Conservation (phyloP, 2,797 vertebrate species). For the Gobionotothen gibberifrons region DNA sequence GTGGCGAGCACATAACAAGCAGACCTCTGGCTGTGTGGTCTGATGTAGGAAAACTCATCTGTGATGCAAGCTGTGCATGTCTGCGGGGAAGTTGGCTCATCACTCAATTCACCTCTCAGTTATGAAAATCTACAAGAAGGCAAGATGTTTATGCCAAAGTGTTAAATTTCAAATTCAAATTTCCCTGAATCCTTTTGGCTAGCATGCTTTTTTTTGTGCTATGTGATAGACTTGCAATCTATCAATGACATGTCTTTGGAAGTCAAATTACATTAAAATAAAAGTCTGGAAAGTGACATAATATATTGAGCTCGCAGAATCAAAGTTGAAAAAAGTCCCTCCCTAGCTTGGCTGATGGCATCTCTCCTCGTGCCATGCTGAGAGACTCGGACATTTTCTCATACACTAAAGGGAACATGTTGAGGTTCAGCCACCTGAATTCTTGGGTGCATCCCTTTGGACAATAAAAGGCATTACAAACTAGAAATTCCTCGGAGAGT, state of each 20-base stretch:
- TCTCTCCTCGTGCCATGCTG: not conserved
- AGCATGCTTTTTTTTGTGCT: not conserved
- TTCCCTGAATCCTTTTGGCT: not conserved
- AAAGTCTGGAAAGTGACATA: not conserved
- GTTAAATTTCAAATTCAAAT: not conserved
- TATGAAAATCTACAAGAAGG: slow-evolving; percentile 2
- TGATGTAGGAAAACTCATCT: slow-evolving; percentile 38
- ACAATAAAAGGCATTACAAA: slow-evolving; percentile 8
- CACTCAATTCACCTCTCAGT: slow-evolving; percentile 2
- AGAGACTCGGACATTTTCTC: not conserved
- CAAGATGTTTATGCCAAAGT: not conserved
- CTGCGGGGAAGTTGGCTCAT: slow-evolving; percentile 12
- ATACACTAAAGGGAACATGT: not conserved
- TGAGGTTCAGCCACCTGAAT: slow-evolving; percentile 11
- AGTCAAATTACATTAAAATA: not conserved
- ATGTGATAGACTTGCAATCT: not conserved
- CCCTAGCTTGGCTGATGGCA: not conserved
- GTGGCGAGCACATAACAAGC: slow-evolving; percentile 16
- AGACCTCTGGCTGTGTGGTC: slow-evolving; percentile 23
- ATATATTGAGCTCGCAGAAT: not conserved
- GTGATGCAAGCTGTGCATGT: slow-evolving; percentile 35
- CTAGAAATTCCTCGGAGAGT: slow-evolving; percentile 11
- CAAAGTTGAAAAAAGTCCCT: not conserved
- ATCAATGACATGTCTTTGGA: not conserved
- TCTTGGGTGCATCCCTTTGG: slow-evolving; percentile 15